phyloP scores from a whole-genome alignment of 2,797 vertebrate genomes.

The Huso huso region DNA sequence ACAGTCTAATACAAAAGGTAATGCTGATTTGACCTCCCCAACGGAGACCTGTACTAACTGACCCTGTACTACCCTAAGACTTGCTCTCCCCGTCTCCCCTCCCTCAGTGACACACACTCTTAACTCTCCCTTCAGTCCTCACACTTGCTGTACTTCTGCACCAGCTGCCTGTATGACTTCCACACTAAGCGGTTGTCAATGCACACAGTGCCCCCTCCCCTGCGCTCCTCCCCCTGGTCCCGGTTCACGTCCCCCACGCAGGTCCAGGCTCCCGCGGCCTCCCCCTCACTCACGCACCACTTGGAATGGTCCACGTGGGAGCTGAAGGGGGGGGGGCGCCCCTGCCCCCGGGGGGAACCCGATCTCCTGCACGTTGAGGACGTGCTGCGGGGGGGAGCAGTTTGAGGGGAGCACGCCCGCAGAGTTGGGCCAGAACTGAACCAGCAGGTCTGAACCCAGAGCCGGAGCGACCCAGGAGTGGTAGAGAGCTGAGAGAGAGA shows the following conservation, averaged over 20 bases:
- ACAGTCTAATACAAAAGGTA: no score
- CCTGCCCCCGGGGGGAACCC: constrained; percentile 36
- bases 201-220: constrained; percentile 77
- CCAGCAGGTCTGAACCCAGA: constrained; percentile 67
- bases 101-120: constrained; percentile 27
- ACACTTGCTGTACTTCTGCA: constrained; percentile 40
- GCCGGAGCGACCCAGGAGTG: constrained; percentile 73
- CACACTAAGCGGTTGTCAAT: constrained; percentile 56
- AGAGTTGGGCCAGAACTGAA: constrained; percentile 77
- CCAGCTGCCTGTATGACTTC: constrained; percentile 72
- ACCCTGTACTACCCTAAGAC: no score
- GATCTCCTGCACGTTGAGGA: constrained; percentile 57
- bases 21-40: no score
- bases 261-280: constrained; percentile 53
- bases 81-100: no score
- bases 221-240: constrained; percentile 59
- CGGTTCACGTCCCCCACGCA: constrained; percentile 86
- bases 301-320: constrained; percentile 76
- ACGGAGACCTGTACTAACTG: no score
- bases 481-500: constrained; percentile 67
- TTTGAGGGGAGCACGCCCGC: constrained; percentile 60
- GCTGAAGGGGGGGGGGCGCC: constrained; percentile 49
- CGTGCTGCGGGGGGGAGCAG: constrained; percentile 60
- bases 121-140: constrained; percentile 33
- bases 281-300: constrained; percentile 68